Base-by-base conservation (phyloP, 1,140 invertebrate genomes). In the Atta cephalotes region DNA sequence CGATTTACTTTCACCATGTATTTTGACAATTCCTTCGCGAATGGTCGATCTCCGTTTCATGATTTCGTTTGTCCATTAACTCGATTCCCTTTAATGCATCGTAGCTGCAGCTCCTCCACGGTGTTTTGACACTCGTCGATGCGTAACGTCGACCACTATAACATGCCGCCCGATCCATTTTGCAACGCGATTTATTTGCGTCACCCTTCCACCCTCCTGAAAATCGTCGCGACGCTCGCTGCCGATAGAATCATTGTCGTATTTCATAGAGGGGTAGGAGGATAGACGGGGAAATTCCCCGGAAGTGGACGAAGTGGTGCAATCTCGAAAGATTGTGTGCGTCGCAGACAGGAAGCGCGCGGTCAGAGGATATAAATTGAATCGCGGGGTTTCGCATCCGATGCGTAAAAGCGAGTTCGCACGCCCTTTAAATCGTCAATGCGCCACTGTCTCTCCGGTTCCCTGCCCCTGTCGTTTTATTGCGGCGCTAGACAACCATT, bases 361-460 rank as follows among this genome's bases (percentile, higher is more conserved):
- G 79, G 82, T 18, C 65, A 82, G 90, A 90, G 91, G 89, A 92
- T 94, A 94, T 95, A 95, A 95, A 95, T 95, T 93, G 94, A 94
- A 94, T 95, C 91, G 91, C 92, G 90, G 93, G 90, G 91, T 90
- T 16, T 74, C 92, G 90, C 93, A 94, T 94, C 93, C 93, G 93
- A 93, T 91, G 92, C 92, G 93, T 94, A 93, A 94, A 95, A 93
- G 80, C 85, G 89, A 87, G 88, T 92, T 93, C 92, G 93, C 94
- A 94, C 94, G 93, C 94, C 94, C 94, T 95, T 95, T 95, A 95
- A 95, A 95, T 94, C 92, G 90, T 86, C 87, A 56, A 87, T 88
- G 85, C 89, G 65, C 76, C 45, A 18, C 25, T 63, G 45, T 71
- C 49, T 63, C 76, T 31, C 60, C 70, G 35, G 39, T 65, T 63